Conservation (phyloP, 2,113 vertebrate species). For the Calidris pugnax region DNA sequence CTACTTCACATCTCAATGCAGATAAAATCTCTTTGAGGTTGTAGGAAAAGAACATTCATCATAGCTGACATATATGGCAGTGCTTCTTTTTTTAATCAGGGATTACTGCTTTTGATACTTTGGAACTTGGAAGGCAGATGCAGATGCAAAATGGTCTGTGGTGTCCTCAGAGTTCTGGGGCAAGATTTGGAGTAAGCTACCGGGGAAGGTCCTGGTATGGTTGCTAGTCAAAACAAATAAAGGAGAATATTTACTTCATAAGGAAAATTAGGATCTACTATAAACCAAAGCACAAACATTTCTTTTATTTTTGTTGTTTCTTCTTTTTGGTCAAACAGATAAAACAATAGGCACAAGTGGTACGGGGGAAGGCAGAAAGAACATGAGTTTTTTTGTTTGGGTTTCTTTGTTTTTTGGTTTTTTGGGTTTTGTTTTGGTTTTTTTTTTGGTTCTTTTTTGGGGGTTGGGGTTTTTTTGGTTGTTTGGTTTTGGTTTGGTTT, state of each 20-base stretch:
- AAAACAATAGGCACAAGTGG: background rate
- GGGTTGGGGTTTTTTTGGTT: no score
- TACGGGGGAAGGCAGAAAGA: background rate
- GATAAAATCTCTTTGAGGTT: background rate
- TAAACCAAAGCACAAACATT: background rate
- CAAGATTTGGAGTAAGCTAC: background rate
- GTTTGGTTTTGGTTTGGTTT: no score
- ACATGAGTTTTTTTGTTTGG: no score
- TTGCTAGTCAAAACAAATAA: background rate
- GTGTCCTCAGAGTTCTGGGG: background rate
- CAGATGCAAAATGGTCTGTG: background rate
- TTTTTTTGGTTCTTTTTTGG: no score
- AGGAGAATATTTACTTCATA: background rate
- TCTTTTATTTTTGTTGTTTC: background rate
- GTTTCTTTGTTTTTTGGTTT: no score
- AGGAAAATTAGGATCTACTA: background rate
- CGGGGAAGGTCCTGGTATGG: background rate
- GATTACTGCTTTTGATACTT: background rate
- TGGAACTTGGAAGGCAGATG: background rate
- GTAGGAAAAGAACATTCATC: background rate
- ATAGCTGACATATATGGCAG: background rate
- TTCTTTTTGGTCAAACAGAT: background rate
- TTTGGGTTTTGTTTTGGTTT: no score
- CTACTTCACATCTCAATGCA: background rate
- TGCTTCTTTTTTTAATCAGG: background rate